These are phyloP conservation scores for Hippocampus barbouri DNA, from an alignment of 2,113 vertebrate genomes.

Conservation along the genomic window DNA sequence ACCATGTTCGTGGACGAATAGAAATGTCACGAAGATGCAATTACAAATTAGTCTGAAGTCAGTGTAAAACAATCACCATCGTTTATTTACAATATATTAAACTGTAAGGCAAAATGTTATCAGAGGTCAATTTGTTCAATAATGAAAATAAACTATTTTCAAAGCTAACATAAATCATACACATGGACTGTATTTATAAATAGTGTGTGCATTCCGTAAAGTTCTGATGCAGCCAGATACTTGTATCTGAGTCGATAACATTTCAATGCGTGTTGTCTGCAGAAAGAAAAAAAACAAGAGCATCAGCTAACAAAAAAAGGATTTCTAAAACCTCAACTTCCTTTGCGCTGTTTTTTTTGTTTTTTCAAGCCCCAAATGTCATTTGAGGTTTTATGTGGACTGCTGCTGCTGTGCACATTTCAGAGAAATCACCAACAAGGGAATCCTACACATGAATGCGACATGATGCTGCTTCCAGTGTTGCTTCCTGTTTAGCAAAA, in stretches of 20 bases:
- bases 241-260: conserved; percentile 18
- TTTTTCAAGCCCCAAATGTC: conserved; percentile 23
- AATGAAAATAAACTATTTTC: conserved; percentile 73
- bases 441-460: conserved; percentile 23
- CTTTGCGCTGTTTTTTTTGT: conserved; percentile 13
- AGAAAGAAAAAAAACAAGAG: conserved; percentile 58
- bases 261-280: conserved; percentile 55
- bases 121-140: conserved; percentile 73
- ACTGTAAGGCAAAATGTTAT: conserved; percentile 74
- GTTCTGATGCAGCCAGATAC: conserved; percentile 36
- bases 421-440: conserved; percentile 41
- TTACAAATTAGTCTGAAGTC: conserved; percentile 27
- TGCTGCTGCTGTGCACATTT: conserved; percentile 51
- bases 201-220: conserved; percentile 64
- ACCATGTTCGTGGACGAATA: not conserved
- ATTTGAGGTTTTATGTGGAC: conserved; percentile 24
- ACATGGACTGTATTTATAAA: conserved; percentile 66
- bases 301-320: conserved; percentile 41
- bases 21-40: not conserved
- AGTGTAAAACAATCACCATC: conserved; percentile 69
- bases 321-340: conserved; percentile 38
- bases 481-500: conserved; percentile 5
- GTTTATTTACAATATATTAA: conserved; percentile 82
- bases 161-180: conserved; percentile 69
- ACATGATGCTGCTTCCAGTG: not conserved